A percentile compares a stretch with the other conserved stretches of the same genome.
These are phyloP conservation scores for Bombus confusus DNA, from an alignment of 1,140 invertebrate genomes.

Conservation along the genomic window DNA sequence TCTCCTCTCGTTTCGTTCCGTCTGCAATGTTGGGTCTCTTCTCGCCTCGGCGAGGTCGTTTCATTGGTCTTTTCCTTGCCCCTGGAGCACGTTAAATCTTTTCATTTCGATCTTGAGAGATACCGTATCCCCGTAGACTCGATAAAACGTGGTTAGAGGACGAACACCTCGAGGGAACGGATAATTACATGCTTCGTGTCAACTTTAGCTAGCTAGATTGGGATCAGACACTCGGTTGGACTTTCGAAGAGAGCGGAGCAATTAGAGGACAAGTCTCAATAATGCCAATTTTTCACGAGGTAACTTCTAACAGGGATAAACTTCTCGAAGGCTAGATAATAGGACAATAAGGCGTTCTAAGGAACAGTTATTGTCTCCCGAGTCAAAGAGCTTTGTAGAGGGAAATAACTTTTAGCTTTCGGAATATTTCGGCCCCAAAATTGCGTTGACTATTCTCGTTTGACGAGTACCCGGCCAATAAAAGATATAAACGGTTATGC, in stretches of 20 bases:
- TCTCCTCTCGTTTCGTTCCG: slow-evolving; percentile 39
- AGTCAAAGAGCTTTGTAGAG: slow-evolving; percentile 18
- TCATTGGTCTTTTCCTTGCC: slow-evolving; percentile 35
- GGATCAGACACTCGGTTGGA: neutral
- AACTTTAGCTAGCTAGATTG: neutral
- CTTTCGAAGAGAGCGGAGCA: neutral
- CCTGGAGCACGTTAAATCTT: slow-evolving; percentile 33
- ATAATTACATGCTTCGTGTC: neutral
- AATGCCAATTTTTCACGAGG: neutral
- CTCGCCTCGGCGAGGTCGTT: slow-evolving; percentile 33
- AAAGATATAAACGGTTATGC: slow-evolving; percentile 10
- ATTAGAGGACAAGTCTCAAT: neutral
- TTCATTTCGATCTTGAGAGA: slow-evolving; percentile 52
- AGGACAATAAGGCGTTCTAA: neutral
- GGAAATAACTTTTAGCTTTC: slow-evolving; percentile 1
- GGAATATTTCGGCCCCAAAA: slow-evolving; percentile 20
- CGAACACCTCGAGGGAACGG: neutral
- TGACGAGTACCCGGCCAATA: slow-evolving; percentile 6
- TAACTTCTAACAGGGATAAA: neutral
- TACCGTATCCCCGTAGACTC: slow-evolving; percentile 44
- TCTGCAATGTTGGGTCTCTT: slow-evolving; percentile 13
- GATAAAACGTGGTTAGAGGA: slow-evolving; percentile 25
- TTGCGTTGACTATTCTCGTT: slow-evolving; percentile 2
- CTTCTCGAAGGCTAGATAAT: neutral
- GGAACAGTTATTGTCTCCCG: neutral